phyloP scores from a whole-genome alignment of 1,140 invertebrate species.

The Caenorhabditis briggsae region DNA sequence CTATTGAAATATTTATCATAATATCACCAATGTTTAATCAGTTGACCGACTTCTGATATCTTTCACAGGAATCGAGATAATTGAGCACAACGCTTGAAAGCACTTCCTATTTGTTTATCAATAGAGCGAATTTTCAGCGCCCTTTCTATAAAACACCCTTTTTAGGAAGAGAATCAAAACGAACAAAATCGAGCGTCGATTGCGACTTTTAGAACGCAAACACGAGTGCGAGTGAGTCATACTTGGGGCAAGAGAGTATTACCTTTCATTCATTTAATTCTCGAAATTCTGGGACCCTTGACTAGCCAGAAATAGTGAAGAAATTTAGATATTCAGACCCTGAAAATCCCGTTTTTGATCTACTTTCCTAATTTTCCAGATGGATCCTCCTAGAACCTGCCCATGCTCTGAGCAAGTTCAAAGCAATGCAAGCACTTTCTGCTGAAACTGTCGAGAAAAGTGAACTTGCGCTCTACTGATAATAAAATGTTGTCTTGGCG shows the following conservation, averaged over 20 bases:
- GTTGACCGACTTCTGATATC: too few relatives aligned
- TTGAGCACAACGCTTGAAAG: too few relatives aligned
- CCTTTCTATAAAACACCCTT: neutral
- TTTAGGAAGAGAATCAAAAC: constrained; percentile 38
- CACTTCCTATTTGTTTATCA: neutral
- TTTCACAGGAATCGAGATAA: too few relatives aligned
- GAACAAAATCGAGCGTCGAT: constrained; percentile 45
- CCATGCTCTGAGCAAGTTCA: constrained; percentile 26
- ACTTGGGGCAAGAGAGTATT: neutral
- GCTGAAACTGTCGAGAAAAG: too few relatives aligned
- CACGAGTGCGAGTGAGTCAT: constrained; percentile 48
- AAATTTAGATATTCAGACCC: too few relatives aligned
- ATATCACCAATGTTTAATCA: too few relatives aligned
- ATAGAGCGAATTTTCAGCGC: neutral
- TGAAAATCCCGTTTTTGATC: too few relatives aligned
- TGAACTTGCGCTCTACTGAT: too few relatives aligned
- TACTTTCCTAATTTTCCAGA: neutral
- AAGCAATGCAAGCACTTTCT: constrained; percentile 6
- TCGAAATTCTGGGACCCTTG: neutral
- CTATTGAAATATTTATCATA: too few relatives aligned
- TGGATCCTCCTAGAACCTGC: constrained; percentile 46
- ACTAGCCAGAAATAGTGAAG: too few relatives aligned
- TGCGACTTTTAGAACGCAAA: constrained; percentile 53
- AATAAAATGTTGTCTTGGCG: neutral
- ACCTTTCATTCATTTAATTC: neutral